Base-by-base conservation (phyloP, 2,888 invertebrate species). In the Mayetiola destructor region DNA sequence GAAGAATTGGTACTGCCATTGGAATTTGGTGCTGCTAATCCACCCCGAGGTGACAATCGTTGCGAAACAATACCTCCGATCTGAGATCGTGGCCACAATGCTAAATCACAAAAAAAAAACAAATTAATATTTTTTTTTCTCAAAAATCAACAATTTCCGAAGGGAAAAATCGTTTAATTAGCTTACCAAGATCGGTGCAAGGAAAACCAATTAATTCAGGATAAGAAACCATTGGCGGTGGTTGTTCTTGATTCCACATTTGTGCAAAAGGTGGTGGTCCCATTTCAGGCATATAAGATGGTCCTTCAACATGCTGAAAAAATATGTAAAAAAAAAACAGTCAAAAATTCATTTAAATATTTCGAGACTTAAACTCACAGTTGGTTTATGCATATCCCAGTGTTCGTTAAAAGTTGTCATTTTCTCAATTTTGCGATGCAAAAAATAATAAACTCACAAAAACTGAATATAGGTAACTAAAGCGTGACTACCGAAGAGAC, bases 181-280 rank as follows among this genome's bases (percentile, higher is more conserved):
- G n/a, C n/a, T n/a, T n/a, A 78, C 78, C 77, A 63, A 79, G 69
- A 68, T 84, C 84, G 12, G 81, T 30, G 55, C 80, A 80, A 56
- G 82, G 84, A 67, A 84, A 85, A 20, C 79, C 79, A 66, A 85
- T 77, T 64, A 85, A 78, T 64, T 85, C 84, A 3, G 84, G 84
- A 64, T 84, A 85, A 30, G 77, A 77, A 9, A 76, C 73, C 56
- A 78, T 70, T 2, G 78, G 77, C 55, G 81, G 79, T 4, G 79
- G 76, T 9, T 69, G 68, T 57, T 71, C 70, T 55, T 58, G 57
- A 12, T 67, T 64, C 72, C 73, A 73, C 72, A 73, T 73, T 16
- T 72, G 72, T 58, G 71, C 69, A 61, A 70, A 73, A 16, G 72
- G 67, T 32, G 60, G 48, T n/a, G 48, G 48, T 20, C 23, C 48